phyloP scores from a whole-genome alignment of 37 sponge, comb jelly and placozoan species.

The Ianthella basta region DNA sequence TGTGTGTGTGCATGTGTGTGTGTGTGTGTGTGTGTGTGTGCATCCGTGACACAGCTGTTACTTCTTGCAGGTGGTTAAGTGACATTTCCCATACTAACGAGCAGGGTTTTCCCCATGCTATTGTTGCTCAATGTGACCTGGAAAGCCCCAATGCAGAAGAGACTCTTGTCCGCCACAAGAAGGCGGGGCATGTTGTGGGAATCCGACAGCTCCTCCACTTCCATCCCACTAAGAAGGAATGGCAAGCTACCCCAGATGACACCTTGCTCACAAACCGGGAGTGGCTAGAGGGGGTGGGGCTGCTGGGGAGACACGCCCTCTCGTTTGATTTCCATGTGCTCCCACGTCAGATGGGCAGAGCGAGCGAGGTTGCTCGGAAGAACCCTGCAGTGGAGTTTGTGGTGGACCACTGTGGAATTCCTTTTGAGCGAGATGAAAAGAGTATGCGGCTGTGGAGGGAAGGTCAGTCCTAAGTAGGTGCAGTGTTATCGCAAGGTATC shows the following conservation, averaged over 20 bases:
- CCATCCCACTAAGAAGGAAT: constrained; percentile 39
- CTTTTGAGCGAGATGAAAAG: constrained; percentile 68
- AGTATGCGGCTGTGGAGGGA: constrained; percentile 81
- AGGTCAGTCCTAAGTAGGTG: constrained; percentile 59
- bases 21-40: not conserved
- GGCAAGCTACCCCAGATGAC: constrained; percentile 42
- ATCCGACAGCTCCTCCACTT: constrained; percentile 83
- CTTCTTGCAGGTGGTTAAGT: constrained; percentile 8
- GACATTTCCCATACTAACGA: constrained; percentile 5
- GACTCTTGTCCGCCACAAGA: constrained; percentile 59
- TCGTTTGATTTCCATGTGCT: constrained; percentile 84
- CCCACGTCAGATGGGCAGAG: constrained; percentile 65
- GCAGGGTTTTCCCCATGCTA: constrained; percentile 57
- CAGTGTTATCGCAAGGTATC: not conserved
- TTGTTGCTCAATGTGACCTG: constrained; percentile 73
- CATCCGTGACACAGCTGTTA: not conserved
- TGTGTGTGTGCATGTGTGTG: not conserved
- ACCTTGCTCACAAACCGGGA: constrained; percentile 69
- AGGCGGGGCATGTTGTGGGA: constrained; percentile 67
- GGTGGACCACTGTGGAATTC: constrained; percentile 84
- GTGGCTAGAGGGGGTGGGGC: constrained; percentile 75
- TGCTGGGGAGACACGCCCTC: constrained; percentile 74
- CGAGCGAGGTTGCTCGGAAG: constrained; percentile 55
- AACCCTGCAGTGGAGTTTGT: constrained; percentile 79
- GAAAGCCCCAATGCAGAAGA: constrained; percentile 38